Conservation (phyloP, 2,888 invertebrate genomes). For the Ophioninae sp. region DNA sequence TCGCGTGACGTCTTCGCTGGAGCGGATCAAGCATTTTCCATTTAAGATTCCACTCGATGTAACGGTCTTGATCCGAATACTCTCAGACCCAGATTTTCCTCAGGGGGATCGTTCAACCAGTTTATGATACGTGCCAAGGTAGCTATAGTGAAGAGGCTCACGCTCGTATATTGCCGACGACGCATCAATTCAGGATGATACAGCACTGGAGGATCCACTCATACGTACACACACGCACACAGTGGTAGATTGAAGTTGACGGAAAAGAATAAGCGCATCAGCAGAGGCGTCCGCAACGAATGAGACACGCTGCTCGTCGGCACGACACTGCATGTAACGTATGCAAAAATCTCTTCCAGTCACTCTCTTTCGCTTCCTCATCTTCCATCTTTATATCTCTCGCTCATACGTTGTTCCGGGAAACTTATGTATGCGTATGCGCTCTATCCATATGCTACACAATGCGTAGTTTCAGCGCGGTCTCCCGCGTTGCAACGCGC, state of each 20-base stretch:
- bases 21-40: background rate
- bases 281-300: constrained; percentile 44
- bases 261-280: constrained; percentile 46
- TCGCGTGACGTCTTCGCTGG: background rate
- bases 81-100: background rate
- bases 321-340: constrained; percentile 41
- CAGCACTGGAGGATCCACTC: background rate
- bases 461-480: constrained; percentile 13
- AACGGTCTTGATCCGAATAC: background rate
- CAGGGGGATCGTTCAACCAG: constrained; percentile 25
- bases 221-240: background rate
- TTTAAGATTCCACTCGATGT: background rate
- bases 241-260: constrained; percentile 14
- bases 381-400: constrained; percentile 43
- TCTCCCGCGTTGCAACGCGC: constrained; percentile 36
- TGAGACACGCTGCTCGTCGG: constrained; percentile 41
- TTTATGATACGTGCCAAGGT: constrained; percentile 34
- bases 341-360: constrained; percentile 60
- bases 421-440: constrained; percentile 40
- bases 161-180: constrained; percentile 41
- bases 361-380: constrained; percentile 3
- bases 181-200: constrained; percentile 38
- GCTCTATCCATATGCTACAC: constrained; percentile 27
- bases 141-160: background rate
- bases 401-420: constrained; percentile 51